Percentiles rank a stretch among this genome's conserved stretches.
phyloP scores from a whole-genome alignment of 1,140 invertebrate species.

The Tachypleus tridentatus region DNA sequence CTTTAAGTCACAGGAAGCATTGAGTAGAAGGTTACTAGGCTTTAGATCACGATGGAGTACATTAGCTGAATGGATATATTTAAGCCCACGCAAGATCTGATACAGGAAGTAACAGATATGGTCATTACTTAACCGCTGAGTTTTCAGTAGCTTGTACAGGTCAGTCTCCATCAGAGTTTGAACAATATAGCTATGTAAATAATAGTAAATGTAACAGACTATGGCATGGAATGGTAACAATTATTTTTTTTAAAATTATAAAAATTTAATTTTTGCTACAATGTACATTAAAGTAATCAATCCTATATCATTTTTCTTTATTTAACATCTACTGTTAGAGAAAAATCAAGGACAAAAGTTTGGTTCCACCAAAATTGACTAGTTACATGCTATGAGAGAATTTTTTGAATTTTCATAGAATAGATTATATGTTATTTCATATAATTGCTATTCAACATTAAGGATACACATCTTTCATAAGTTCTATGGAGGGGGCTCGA shows the following conservation, averaged over 20 bases:
- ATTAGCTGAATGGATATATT: slow-evolving; percentile 99
- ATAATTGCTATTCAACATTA: slow-evolving; percentile 9
- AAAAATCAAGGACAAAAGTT: too few relatives aligned
- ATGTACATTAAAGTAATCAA: too few relatives aligned
- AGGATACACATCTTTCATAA: slow-evolving; percentile 92
- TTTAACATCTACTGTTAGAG: too few relatives aligned
- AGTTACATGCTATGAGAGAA: too few relatives aligned
- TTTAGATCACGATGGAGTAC: slow-evolving; percentile 97
- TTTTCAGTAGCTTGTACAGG: slow-evolving; percentile 98
- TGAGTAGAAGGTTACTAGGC: slow-evolving; percentile 94
- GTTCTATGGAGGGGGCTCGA: slow-evolving; percentile 81
- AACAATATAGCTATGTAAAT: slow-evolving; percentile 66
- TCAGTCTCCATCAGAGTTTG: slow-evolving; percentile 99
- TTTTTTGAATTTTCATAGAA: too few relatives aligned
- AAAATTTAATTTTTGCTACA: too few relatives aligned
- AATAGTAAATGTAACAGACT: slow-evolving; percentile 20
- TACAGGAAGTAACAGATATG: slow-evolving; percentile 99
- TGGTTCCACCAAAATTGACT: too few relatives aligned
- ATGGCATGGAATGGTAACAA: too few relatives aligned
- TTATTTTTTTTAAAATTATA: too few relatives aligned
- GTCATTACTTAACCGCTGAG: slow-evolving; percentile 95
- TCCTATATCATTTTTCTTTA: too few relatives aligned
- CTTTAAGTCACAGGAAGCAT: slow-evolving; percentile 99
- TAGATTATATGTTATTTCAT: too few relatives aligned
- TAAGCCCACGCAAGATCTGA: slow-evolving; percentile 96